Conservation (phyloP, 1,140 invertebrate genomes). For the Rhizoglyphus robini region DNA sequence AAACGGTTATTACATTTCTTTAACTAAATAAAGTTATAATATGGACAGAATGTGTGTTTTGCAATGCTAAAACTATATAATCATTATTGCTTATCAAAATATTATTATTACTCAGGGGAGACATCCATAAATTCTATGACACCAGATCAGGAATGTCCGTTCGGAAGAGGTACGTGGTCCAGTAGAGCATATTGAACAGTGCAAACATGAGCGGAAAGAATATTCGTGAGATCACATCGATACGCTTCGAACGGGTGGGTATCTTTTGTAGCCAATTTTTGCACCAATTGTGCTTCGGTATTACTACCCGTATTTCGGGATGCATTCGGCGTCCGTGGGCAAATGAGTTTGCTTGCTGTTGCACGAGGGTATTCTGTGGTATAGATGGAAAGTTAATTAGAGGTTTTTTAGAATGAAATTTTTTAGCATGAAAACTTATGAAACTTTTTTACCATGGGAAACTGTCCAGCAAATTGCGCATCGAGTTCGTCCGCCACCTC, state of each 20-base stretch:
- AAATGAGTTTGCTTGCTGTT: slow-evolving; percentile 38
- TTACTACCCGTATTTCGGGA: slow-evolving; percentile 28
- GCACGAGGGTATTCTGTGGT: slow-evolving; percentile 76
- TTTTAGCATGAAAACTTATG: too few relatives aligned
- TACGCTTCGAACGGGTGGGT: slow-evolving; percentile 74
- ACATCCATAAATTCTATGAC: too few relatives aligned
- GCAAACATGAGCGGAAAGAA: slow-evolving; percentile 85
- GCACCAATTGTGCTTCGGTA: slow-evolving; percentile 56
- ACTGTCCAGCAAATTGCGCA: too few relatives aligned
- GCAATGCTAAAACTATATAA: too few relatives aligned
- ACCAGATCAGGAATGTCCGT: slow-evolving; percentile 50
- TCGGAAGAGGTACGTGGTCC: slow-evolving; percentile 75
- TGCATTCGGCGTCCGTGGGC: slow-evolving; percentile 55
- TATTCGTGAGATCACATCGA: slow-evolving; percentile 84
- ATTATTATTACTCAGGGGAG: too few relatives aligned
- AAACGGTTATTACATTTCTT: too few relatives aligned
- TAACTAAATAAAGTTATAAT: too few relatives aligned
- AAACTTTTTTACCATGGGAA: too few relatives aligned
- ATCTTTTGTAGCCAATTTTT: slow-evolving; percentile 84
- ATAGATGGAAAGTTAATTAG: too few relatives aligned
- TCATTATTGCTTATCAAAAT: too few relatives aligned
- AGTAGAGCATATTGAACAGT: slow-evolving; percentile 84
- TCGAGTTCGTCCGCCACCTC: slow-evolving; percentile 52
- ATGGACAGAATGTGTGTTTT: too few relatives aligned
- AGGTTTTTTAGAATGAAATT: too few relatives aligned